Percentiles rank a stretch among this genome's conserved stretches.
Conservation (phyloP, 1,140 invertebrate genomes). For the Agrypnia vestita region DNA sequence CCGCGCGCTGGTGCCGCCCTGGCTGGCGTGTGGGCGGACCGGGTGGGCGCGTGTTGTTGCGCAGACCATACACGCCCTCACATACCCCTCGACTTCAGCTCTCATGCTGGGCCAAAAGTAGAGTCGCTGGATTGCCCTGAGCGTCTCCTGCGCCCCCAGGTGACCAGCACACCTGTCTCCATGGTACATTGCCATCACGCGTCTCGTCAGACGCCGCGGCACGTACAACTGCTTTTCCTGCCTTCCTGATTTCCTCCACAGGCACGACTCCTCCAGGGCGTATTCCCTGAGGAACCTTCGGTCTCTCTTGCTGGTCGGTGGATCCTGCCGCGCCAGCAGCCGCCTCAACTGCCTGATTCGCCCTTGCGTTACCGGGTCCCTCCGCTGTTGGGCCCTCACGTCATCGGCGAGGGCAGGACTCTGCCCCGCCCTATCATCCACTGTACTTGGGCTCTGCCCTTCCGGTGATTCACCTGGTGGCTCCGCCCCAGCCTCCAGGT, state of each 20-base stretch:
- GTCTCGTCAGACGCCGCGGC: background rate
- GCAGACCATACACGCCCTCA: background rate
- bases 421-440: background rate
- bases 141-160: background rate
- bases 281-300: background rate
- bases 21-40: no score
- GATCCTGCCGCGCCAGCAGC: background rate
- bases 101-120: background rate
- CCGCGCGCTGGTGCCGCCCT: background rate
- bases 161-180: background rate
- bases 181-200: background rate
- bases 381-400: background rate
- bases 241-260: background rate
- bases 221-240: background rate
- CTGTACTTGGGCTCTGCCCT: background rate
- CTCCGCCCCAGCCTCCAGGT: background rate
- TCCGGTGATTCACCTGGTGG: background rate
- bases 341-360: background rate
- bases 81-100: background rate
- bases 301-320: background rate
- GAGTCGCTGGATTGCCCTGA: background rate
- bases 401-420: background rate
- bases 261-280: background rate
- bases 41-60: background rate
- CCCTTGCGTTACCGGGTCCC: background rate